A percentile compares a stretch with the other conserved stretches of the same genome.
Conservation (phyloP, 2,113 vertebrate species). For the Notechis scutatus region DNA sequence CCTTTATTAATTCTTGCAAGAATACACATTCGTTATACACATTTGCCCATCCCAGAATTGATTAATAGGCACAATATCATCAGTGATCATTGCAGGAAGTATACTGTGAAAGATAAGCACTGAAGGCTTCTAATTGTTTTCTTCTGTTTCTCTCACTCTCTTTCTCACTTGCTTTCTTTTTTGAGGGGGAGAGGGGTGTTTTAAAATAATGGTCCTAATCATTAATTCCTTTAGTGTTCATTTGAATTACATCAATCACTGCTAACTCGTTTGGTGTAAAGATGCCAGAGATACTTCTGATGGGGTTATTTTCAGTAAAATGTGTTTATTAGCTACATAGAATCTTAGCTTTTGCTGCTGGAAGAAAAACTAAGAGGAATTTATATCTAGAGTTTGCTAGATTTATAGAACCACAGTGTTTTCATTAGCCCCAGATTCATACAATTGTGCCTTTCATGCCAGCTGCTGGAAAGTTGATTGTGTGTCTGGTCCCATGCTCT, state of each 20-base stretch:
- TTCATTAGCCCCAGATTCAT: neutral
- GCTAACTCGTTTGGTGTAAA: conserved; percentile 66
- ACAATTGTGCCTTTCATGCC: neutral
- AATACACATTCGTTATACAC: conserved; percentile 40
- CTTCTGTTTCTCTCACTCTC: conserved; percentile 27
- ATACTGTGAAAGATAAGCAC: conserved; percentile 63
- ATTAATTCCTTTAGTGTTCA: conserved; percentile 67
- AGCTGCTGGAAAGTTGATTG: neutral
- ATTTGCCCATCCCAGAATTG: conserved; percentile 60
- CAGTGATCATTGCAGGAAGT: conserved; percentile 64
- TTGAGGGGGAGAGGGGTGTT: conserved; percentile 2
- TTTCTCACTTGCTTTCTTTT: conserved; percentile 31
- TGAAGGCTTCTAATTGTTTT: conserved; percentile 68
- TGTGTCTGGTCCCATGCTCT: neutral
- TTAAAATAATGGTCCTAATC: conserved; percentile 69
- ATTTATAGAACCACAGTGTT: neutral
- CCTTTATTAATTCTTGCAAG: conserved; percentile 40
- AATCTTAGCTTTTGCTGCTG: conserved; percentile 39
- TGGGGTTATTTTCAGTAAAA: conserved; percentile 53
- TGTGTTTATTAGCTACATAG: conserved; percentile 55
- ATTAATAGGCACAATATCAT: conserved; percentile 66
- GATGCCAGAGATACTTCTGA: conserved; percentile 62
- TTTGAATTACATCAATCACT: conserved; percentile 65
- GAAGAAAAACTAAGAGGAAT: conserved; percentile 25
- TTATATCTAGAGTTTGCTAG: conserved; percentile 6